Evolutionary conservation across 2,113 vertebrate genomes (phyloP), one percentile per base, ranked within the genome.

Genomic region (Trogon surrucura): DNA sequence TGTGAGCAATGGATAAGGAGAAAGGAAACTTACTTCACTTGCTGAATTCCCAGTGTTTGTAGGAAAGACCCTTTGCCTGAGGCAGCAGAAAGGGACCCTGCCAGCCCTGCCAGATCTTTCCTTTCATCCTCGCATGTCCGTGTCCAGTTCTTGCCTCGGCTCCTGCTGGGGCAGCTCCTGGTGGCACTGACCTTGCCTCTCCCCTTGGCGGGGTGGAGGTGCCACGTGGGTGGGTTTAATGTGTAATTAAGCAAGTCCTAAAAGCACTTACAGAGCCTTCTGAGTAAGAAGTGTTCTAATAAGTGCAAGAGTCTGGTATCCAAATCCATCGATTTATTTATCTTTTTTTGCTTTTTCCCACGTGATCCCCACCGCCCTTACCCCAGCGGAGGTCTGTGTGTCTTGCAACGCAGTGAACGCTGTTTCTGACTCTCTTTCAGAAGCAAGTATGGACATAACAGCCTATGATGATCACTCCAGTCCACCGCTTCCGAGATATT

Each of bases 401-500:
- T 79, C 45, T 30, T 51, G 58, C 72, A 66, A 87, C 80, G 58
- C 50, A 20, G 58, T 94, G 72, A 96, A 14, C 5, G 0, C 41
- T 84, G 9, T 93, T 81, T 95, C 60, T 93, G 27, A 45, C 61
- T 96, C 58, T 97, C 72, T 98, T 98, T 72, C 96, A 99, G 99
- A 98, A 95, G 98, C 98, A 98, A 96, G 97, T 96, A 98, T 98
- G 98, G 98, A 98, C 97, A 97, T 96, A 97, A 93, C 81, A 97
- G 89, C 97, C 95, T 98, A 99, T 98, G 97, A 99, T 99, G 99
- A 98, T 98, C 95, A 98, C 98, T 97, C 98, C 98, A 91, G 89
- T 98, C 89, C 98, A 98, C 95, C 99, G 98, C 97, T 98, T 97
- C 98, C 98, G 99, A 98, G 99, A 99, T 98, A 99, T 99, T 96